A percentile compares a stretch with the other conserved stretches of the same genome.
Conservation (phyloP, 53 echinoderm and acorn worm genomes). For the Patiria pectinifera region DNA sequence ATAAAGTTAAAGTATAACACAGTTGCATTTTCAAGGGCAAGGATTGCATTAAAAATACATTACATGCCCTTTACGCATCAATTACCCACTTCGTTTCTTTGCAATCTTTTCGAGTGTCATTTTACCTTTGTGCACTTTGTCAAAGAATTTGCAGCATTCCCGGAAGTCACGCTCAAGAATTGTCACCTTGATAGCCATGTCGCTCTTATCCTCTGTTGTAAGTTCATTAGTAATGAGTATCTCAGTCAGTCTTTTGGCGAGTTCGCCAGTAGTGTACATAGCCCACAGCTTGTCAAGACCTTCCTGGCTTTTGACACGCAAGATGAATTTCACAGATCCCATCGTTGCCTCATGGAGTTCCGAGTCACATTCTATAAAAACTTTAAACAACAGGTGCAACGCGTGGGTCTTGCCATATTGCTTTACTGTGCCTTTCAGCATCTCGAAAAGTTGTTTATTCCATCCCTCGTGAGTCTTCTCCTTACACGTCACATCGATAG, state of each 20-base stretch:
- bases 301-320: constrained; percentile 6
- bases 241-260: constrained; percentile 22
- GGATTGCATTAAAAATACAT: no score
- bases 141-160: constrained; percentile 3
- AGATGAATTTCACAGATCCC: neutral
- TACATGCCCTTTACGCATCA: no score
- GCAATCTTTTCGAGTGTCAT: neutral
- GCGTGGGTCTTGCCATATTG: neutral
- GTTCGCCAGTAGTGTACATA: constrained; percentile 12
- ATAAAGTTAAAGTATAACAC: no score
- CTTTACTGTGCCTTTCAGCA: neutral
- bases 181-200: constrained; percentile 24
- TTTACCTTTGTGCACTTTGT: neutral
- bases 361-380: neutral
- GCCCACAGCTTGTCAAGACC: constrained; percentile 43
- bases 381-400: neutral
- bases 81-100: no score
- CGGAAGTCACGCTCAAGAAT: constrained; percentile 10
- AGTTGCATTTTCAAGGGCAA: no score
- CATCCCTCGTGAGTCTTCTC: neutral
- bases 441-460: neutral
- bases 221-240: constrained; percentile 38
- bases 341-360: neutral
- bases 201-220: constrained; percentile 16
- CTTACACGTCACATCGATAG: neutral